Percentiles rank a stretch among this genome's conserved stretches.
phyloP scores from a whole-genome alignment of 2,797 vertebrate species.

The Anguilla obscura region DNA sequence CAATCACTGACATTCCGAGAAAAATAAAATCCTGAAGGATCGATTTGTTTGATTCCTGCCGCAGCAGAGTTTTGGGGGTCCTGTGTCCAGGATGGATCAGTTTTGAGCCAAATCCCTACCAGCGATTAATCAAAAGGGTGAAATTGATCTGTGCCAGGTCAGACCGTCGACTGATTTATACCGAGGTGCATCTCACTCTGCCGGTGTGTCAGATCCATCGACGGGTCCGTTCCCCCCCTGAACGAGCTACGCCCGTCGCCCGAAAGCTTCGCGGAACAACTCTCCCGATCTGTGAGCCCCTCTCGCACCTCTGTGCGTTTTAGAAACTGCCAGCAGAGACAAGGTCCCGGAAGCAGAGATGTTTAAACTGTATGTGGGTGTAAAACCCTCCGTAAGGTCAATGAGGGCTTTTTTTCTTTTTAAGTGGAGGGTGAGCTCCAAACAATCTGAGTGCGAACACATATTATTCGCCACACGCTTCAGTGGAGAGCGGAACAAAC shows the following conservation, averaged over 20 bases:
- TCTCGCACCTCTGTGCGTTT: background rate
- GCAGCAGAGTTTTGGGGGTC: slow-evolving; percentile 26
- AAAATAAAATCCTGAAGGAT: slow-evolving; percentile 55
- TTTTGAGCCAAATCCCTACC: slow-evolving; percentile 61
- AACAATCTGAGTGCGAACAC: no score
- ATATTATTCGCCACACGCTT: no score
- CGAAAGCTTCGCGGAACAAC: background rate
- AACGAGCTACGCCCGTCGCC: slow-evolving; percentile 21
- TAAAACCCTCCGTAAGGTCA: no score
- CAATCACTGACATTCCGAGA: slow-evolving; percentile 47
- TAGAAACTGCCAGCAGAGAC: background rate
- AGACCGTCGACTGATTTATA: slow-evolving; percentile 46
- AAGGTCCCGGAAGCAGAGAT: background rate
- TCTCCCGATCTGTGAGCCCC: background rate
- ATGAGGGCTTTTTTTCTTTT: no score
- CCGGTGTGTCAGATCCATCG: slow-evolving; percentile 44
- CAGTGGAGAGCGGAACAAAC: no score
- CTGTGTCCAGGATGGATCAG: slow-evolving; percentile 56
- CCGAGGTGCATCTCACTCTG: slow-evolving; percentile 42
- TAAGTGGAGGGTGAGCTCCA: no score
- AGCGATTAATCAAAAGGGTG: slow-evolving; percentile 55
- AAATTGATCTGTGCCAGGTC: slow-evolving; percentile 49
- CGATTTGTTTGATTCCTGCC: slow-evolving; percentile 57
- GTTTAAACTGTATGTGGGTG: background rate
- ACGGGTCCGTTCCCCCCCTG: slow-evolving; percentile 26